These are phyloP conservation scores for Calidris pugnax DNA, from an alignment of 2,113 vertebrate genomes.

Conservation along the genomic window DNA sequence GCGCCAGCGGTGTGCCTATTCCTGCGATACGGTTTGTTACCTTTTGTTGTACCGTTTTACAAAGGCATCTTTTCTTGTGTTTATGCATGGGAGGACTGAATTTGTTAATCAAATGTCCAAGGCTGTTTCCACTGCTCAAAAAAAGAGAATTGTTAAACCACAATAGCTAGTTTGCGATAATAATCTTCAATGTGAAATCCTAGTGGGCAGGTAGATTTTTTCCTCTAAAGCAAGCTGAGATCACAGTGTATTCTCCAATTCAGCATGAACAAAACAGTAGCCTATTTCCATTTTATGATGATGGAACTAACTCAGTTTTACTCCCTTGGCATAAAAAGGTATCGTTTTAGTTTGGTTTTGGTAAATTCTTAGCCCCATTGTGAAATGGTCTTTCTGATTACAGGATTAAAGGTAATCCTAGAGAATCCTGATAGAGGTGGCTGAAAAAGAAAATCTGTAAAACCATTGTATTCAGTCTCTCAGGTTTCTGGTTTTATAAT, in stretches of 20 bases:
- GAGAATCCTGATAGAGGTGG: slow-evolving; percentile 43
- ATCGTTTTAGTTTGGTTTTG: slow-evolving; percentile 17
- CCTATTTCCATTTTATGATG: slow-evolving; percentile 1
- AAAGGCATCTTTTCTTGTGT: slow-evolving; percentile 24
- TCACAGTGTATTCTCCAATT: background rate
- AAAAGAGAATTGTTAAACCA: slow-evolving; percentile 32
- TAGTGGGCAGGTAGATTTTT: slow-evolving; percentile 12
- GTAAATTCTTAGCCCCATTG: slow-evolving; percentile 52
- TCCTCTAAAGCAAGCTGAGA: background rate
- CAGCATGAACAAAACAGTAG: slow-evolving; percentile 10
- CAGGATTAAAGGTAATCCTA: slow-evolving; percentile 59
- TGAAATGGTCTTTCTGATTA: slow-evolving; percentile 41
- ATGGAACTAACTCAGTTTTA: background rate
- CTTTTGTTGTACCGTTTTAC: background rate
- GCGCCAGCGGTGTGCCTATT: background rate
- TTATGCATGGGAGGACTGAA: background rate
- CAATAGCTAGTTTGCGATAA: slow-evolving; percentile 27
- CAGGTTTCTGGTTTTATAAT: slow-evolving; percentile 39
- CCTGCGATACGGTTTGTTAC: background rate
- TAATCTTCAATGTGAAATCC: slow-evolving; percentile 55
- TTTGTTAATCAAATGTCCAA: slow-evolving; percentile 32
- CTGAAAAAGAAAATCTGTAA: slow-evolving; percentile 43
- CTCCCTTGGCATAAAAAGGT: background rate
- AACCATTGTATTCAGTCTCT: background rate
- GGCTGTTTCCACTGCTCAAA: slow-evolving; percentile 30